A percentile compares a stretch with the other conserved stretches of the same genome.
Evolutionary conservation across 2,797 vertebrate species (phyloP).

Genomic region (Clarias laeviceps): DNA sequence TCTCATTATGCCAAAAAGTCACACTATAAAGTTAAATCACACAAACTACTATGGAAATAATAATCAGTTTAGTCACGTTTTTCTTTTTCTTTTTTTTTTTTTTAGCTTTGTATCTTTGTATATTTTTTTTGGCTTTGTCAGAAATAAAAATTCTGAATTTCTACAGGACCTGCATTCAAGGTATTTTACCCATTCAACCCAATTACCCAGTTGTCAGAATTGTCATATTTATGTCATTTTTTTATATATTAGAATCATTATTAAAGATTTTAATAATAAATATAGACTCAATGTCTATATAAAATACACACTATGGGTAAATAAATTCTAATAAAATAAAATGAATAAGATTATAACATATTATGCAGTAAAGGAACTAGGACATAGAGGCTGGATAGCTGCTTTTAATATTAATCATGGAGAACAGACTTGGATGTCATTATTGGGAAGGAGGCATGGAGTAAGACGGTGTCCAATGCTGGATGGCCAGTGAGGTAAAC

Average conservation of each 20-base stretch:
- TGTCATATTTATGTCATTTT: not conserved
- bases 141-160: not conserved
- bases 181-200: not conserved
- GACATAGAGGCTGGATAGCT: not conserved
- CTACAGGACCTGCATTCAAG: not conserved
- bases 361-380: not conserved
- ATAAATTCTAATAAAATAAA: not conserved
- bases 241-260: not conserved
- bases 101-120: too few species aligned
- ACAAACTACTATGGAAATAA: too few species aligned
- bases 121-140: not conserved
- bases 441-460: too few species aligned
- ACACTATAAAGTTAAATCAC: too few species aligned
- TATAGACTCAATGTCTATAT: not conserved
- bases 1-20: not conserved
- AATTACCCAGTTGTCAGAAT: not conserved
- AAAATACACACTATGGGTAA: not conserved
- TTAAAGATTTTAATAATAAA: not conserved
- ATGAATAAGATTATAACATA: not conserved
- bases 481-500: too few species aligned
- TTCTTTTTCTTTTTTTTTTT: not conserved
- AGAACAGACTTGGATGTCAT: too few species aligned
- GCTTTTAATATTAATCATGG: not conserved
- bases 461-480: too few species aligned
- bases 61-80: too few species aligned